Evolutionary conservation across 2,888 invertebrate species (phyloP).

Genomic region (Amaurobius ferox): DNA sequence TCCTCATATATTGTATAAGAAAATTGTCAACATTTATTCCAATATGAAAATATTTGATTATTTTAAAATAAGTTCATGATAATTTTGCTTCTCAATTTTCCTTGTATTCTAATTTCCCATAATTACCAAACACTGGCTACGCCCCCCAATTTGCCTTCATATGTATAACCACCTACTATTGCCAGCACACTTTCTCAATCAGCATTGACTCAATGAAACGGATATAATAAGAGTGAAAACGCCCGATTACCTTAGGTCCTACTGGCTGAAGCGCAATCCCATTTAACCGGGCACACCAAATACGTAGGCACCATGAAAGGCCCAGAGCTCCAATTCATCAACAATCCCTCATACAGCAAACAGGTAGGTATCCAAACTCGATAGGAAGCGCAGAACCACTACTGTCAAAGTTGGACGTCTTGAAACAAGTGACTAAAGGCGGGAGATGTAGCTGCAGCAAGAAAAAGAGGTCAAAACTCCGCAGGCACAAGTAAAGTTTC

Average conservation of each 20-base stretch:
- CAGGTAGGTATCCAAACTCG: conserved; percentile 33
- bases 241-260: conserved; percentile 2
- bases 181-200: no score
- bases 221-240: no score
- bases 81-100: no score
- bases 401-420: conserved; percentile 60
- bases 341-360: conserved; percentile 32
- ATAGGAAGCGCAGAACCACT: conserved; percentile 41
- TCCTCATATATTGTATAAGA: no score
- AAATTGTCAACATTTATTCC: no score
- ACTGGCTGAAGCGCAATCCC: not conserved
- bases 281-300: not conserved
- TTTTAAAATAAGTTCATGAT: no score
- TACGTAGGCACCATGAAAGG: conserved; percentile 14
- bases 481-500: conserved; percentile 65
- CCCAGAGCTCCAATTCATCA: conserved; percentile 30
- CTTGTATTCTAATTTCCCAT: no score
- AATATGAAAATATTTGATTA: no score
- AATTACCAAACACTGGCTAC: no score
- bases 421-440: conserved; percentile 59
- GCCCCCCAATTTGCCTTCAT: no score
- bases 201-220: no score
- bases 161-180: no score
- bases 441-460: conserved; percentile 45
- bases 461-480: conserved; percentile 67